phyloP scores from a whole-genome alignment of 2,113 vertebrate species.

The Silurus glanis region DNA sequence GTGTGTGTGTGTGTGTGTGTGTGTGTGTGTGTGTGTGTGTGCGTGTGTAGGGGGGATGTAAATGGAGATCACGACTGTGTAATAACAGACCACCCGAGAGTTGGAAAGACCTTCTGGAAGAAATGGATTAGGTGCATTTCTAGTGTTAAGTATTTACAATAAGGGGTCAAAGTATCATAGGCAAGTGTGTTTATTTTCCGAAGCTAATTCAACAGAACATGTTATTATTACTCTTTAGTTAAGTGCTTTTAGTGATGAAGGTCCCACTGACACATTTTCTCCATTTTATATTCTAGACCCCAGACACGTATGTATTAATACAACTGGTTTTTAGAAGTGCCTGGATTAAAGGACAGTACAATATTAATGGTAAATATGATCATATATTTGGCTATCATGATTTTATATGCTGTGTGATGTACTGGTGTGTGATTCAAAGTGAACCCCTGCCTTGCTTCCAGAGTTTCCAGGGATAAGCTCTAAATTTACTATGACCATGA shows the following conservation, averaged over 20 bases:
- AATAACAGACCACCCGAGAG: slow-evolving; percentile 6
- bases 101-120: neutral
- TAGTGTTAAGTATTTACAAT: slow-evolving; percentile 3
- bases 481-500: neutral
- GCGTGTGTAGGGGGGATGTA: neutral
- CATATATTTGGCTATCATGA: neutral
- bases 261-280: neutral
- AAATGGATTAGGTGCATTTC: neutral
- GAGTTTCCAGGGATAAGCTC: neutral
- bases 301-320: neutral
- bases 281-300: neutral
- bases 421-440: neutral
- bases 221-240: neutral
- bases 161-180: neutral
- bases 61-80: neutral
- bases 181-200: neutral
- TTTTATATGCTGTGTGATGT: neutral
- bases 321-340: neutral
- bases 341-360: neutral
- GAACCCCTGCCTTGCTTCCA: neutral
- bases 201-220: neutral
- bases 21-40: neutral
- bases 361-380: neutral
- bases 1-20: neutral
- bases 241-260: neutral